Conservation (phyloP, 2,113 vertebrate genomes). For the Zeus faber region DNA sequence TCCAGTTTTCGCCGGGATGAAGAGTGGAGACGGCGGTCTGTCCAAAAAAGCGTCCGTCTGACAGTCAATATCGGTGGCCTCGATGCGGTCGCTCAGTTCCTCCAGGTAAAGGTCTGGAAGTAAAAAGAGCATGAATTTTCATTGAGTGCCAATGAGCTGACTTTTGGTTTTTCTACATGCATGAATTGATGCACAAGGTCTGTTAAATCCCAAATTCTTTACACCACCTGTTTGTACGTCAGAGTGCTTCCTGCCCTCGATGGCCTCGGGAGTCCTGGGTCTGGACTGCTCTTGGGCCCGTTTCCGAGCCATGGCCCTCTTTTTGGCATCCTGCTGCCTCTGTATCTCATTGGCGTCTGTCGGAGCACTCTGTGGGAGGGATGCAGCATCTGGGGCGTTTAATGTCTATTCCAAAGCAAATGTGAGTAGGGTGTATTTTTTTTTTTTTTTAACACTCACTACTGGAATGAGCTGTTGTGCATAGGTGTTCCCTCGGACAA, state of each 20-base stretch:
- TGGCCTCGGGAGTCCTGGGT: constrained; percentile 69
- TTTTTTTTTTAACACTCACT: constrained; percentile 57
- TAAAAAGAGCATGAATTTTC: too few relatives aligned
- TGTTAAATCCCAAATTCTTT: too few relatives aligned
- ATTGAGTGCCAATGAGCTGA: not conserved
- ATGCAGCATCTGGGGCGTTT: too few relatives aligned
- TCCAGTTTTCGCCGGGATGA: constrained; percentile 84
- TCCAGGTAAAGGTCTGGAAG: constrained; percentile 89
- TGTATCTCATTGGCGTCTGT: constrained; percentile 67
- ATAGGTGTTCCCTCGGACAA: constrained; percentile 88
- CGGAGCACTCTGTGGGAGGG: not conserved
- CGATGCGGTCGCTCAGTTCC: constrained; percentile 80
- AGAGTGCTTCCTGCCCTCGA: constrained; percentile 75
- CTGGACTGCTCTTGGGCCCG: constrained; percentile 54
- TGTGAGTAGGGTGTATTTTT: too few relatives aligned
- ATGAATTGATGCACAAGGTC: not conserved
- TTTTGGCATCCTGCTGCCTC: constrained; percentile 67
- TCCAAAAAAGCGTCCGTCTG: constrained; percentile 81
- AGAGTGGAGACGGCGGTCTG: not conserved
- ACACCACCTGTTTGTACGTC: constrained; percentile 77
- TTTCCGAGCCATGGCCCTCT: constrained; percentile 64
- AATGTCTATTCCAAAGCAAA: too few relatives aligned
- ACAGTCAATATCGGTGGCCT: constrained; percentile 78
- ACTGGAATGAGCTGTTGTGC: constrained; percentile 58
- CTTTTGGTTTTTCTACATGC: not conserved